A percentile compares a stretch with the other conserved stretches of the same genome.
phyloP scores from a whole-genome alignment of 2,888 invertebrate genomes.

The Phalangium opilio region DNA sequence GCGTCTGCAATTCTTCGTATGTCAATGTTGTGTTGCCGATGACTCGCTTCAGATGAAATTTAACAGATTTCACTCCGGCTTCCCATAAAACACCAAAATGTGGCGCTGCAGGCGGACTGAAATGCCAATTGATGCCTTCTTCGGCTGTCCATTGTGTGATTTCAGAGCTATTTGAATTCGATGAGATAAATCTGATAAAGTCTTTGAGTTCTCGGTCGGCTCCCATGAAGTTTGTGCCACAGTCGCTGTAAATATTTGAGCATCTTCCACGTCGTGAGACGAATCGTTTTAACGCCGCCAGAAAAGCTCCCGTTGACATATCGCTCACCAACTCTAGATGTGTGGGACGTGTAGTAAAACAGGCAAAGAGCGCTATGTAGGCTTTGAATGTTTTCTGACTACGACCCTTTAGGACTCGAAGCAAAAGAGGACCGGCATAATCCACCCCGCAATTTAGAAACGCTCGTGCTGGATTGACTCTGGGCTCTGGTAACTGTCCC shows the following conservation, averaged over 20 bases:
- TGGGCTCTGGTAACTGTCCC: conserved; percentile 3
- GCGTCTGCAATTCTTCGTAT: conserved; percentile 27
- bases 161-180: too few species aligned
- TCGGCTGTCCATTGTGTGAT: too few species aligned
- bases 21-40: conserved; percentile 22
- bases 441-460: too few species aligned
- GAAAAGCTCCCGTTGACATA: conserved; percentile 14
- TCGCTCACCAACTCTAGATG: conserved; percentile 16
- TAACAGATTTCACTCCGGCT: too few species aligned
- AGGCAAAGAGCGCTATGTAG: too few species aligned
- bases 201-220: too few species aligned
- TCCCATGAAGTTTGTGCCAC: background rate
- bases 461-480: background rate
- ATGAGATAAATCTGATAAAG: too few species aligned
- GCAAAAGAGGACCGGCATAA: too few species aligned
- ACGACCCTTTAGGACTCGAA: conserved; percentile 2
- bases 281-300: conserved; percentile 14
- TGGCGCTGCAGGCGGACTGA: too few species aligned
- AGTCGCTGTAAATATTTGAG: background rate
- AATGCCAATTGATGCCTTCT: too few species aligned
- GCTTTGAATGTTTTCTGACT: too few species aligned
- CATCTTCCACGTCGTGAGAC: conserved; percentile 3
- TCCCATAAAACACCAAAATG: conserved; percentile 18
- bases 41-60: too few species aligned
- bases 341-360: conserved; percentile 8